phyloP scores from a whole-genome alignment of 2,113 vertebrate species.

The human (Homo sapiens) region GRCh38 chr13:33662501-33663000 shows the following conservation, averaged over 20 bases:
- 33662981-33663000: not conserved
- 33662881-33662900: not conserved
- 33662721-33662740: not conserved
- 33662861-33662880: not conserved
- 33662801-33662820: not conserved
- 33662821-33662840: not conserved
- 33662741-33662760: not conserved
- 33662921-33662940: not conserved
- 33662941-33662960: not conserved
- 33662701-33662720: not conserved
- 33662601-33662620: not conserved
- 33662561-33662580: not conserved
- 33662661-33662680: not conserved
- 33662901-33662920: conserved; percentile 10
- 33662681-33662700: rapidly evolving
- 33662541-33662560: not conserved
- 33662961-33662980: not conserved
- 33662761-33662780: not conserved
- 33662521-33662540: not conserved
- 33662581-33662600: not conserved
- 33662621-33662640: not conserved
- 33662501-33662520: not conserved
- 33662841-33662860: not conserved
- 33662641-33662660: not conserved
- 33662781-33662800: not conserved